phyloP scores from a whole-genome alignment of 2,797 vertebrate species.

The Cyclopterus lumpus region DNA sequence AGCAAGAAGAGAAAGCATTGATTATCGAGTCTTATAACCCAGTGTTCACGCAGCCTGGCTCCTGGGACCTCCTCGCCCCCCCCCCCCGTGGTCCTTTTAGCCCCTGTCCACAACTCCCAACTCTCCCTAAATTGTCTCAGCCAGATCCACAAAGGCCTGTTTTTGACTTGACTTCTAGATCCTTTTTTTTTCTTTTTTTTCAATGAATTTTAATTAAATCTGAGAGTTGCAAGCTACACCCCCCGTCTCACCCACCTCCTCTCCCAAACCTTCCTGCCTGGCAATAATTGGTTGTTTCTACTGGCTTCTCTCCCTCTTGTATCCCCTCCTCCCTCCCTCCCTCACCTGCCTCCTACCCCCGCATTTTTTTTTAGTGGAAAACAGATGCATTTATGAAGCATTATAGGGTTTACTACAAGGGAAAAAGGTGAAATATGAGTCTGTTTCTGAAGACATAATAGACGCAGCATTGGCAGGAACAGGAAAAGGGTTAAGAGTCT shows the following conservation, averaged over 20 bases:
- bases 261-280: conserved; percentile 31
- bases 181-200: conserved; percentile 41
- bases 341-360: conserved; percentile 16
- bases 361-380: conserved; percentile 57
- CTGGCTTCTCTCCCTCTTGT: neutral
- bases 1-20: conserved; percentile 72
- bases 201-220: conserved; percentile 75
- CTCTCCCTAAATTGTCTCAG: neutral
- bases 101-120: conserved; percentile 27
- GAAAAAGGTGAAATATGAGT: conserved; percentile 68
- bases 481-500: conserved; percentile 59
- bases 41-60: conserved; percentile 44
- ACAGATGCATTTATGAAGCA: conserved; percentile 76
- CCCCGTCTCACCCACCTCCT: conserved; percentile 4
- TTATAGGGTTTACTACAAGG: conserved; percentile 53
- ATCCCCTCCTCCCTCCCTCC: neutral
- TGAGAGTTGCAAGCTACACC: conserved; percentile 32
- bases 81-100: conserved; percentile 10
- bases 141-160: conserved; percentile 40
- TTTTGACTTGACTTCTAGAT: conserved; percentile 50
- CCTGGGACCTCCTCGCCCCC: conserved; percentile 44
- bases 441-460: conserved; percentile 60
- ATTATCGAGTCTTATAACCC: conserved; percentile 73
- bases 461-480: conserved; percentile 50
- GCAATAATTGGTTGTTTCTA: conserved; percentile 59